Evolutionary conservation across 2,888 invertebrate species (phyloP).

Genomic region (Brachyptera risi): DNA sequence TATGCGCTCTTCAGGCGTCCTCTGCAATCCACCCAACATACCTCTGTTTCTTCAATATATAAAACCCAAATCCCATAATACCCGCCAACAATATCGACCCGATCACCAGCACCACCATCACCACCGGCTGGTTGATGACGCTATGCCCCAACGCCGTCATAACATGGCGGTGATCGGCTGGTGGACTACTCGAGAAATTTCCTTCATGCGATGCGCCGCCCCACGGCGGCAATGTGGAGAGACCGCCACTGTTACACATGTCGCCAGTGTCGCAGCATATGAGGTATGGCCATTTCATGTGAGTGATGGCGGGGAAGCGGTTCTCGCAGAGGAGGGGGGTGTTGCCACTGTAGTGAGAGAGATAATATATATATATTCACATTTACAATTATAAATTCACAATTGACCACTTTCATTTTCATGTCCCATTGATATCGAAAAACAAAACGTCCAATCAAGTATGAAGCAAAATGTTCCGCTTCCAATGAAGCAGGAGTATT

Average conservation of each 20-base stretch:
- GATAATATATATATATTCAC: no score
- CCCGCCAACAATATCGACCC: constrained; percentile 12
- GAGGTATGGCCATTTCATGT: constrained; percentile 42
- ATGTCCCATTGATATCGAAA: no score
- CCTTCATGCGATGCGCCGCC: no score
- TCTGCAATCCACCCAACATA: not conserved
- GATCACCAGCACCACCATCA: constrained; percentile 18
- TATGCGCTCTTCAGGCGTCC: no score
- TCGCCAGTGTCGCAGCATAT: constrained; percentile 41
- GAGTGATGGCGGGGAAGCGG: constrained; percentile 39
- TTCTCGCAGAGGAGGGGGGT: constrained; percentile 46
- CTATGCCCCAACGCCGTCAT: not conserved
- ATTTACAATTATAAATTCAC: no score
- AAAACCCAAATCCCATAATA: constrained; percentile 22
- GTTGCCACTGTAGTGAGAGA: constrained; percentile 35
- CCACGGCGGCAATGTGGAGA: constrained; percentile 13
- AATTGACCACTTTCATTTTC: no score
- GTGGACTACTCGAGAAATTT: no score
- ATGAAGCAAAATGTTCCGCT: no score
- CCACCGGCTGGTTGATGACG: constrained; percentile 7
- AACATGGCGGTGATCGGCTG: not conserved
- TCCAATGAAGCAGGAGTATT: no score
- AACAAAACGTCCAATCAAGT: no score
- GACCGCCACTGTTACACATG: constrained; percentile 28
- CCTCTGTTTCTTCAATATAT: constrained; percentile 27